Evolutionary conservation across 2,888 invertebrate genomes (phyloP).

Genomic region (Apotomis betuletana): DNA sequence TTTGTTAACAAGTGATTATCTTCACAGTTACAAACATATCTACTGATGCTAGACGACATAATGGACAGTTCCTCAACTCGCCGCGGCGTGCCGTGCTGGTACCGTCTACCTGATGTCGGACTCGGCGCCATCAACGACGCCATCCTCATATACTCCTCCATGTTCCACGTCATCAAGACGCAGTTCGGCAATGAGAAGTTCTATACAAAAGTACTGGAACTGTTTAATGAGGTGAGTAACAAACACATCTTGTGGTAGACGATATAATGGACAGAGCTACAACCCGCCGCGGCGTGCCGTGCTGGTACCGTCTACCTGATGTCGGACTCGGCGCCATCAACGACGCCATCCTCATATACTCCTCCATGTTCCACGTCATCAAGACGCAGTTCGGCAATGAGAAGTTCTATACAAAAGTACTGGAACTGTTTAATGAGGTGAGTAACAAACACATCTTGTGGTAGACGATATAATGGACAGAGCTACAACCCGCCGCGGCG

Average conservation of each 20-base stretch:
- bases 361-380: slow-evolving; percentile 88
- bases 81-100: slow-evolving; percentile 96
- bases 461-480: slow-evolving; percentile 97
- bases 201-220: slow-evolving; percentile 88
- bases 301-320: slow-evolving; percentile 92
- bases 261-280: slow-evolving; percentile 96
- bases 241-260: slow-evolving; percentile 94
- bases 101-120: slow-evolving; percentile 87
- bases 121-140: slow-evolving; percentile 93
- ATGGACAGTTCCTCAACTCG: slow-evolving; percentile 93
- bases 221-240: slow-evolving; percentile 90
- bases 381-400: slow-evolving; percentile 87
- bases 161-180: slow-evolving; percentile 88
- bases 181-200: slow-evolving; percentile 88
- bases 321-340: slow-evolving; percentile 91
- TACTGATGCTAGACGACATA: slow-evolving; percentile 94
- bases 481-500: slow-evolving; percentile 92
- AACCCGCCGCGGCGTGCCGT: slow-evolving; percentile 92
- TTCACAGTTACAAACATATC: slow-evolving; percentile 91
- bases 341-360: slow-evolving; percentile 91
- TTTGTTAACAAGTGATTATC: neutral
- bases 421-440: slow-evolving; percentile 84
- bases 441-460: slow-evolving; percentile 91
- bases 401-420: slow-evolving; percentile 68
- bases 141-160: slow-evolving; percentile 88